A percentile compares a stretch with the other conserved stretches of the same genome.
Evolutionary conservation across 2,888 invertebrate genomes (phyloP).

Genomic region (Euproctis similis): DNA sequence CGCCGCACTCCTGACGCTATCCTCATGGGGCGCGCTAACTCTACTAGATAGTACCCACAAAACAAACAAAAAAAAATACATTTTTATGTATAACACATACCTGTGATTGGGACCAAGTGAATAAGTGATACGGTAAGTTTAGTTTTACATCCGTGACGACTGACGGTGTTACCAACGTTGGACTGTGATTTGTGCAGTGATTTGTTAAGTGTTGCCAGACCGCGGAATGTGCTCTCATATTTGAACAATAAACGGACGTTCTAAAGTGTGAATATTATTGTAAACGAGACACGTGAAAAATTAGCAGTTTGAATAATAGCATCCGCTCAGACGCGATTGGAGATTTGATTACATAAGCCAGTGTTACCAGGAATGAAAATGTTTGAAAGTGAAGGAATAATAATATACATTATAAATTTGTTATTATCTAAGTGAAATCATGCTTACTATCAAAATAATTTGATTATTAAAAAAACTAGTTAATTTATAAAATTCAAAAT

Average conservation of each 20-base stretch:
- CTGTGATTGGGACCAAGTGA: conserved; percentile 70
- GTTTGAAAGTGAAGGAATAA: conserved; percentile 9
- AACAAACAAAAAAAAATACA: conserved; percentile 48
- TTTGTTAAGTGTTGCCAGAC: conserved; percentile 57
- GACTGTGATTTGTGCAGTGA: conserved; percentile 67
- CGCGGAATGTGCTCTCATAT: conserved; percentile 36
- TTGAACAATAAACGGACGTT: conserved; percentile 38
- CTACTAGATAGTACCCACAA: conserved; percentile 60
- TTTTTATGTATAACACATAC: conserved; percentile 48
- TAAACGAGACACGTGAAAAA: conserved; percentile 24
- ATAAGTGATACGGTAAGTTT: conserved; percentile 72
- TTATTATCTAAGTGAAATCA: not conserved
- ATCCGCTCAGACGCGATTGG: conserved; percentile 22
- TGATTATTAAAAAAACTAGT: not conserved
- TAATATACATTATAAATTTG: conserved; percentile 2
- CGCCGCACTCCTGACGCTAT: conserved; percentile 61
- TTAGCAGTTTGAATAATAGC: conserved; percentile 22
- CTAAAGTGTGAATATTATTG: conserved; percentile 25
- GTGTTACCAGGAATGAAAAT: conserved; percentile 52
- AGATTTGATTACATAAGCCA: conserved; percentile 35
- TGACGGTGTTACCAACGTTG: conserved; percentile 49
- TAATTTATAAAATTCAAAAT: conserved; percentile 1
- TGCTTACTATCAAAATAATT: not conserved
- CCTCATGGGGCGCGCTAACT: conserved; percentile 73
- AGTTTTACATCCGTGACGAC: conserved; percentile 43